Conservation (phyloP, 2,113 vertebrate species). For the Pogonocichla stellata region DNA sequence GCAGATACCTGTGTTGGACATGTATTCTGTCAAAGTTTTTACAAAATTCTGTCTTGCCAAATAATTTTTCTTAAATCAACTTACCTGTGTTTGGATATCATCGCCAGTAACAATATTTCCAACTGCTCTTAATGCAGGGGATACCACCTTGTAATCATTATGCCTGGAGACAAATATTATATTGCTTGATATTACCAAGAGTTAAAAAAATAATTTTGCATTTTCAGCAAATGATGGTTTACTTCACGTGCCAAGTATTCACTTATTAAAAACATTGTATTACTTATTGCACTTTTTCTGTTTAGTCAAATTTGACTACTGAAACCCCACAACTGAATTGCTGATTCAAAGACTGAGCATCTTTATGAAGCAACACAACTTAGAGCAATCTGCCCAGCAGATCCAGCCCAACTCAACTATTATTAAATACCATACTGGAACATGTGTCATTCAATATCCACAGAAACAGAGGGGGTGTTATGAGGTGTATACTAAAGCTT, state of each 20-base stretch:
- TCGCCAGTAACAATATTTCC: conserved; percentile 93
- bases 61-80: background rate
- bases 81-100: conserved; percentile 93
- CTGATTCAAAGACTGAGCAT: background rate
- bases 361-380: background rate
- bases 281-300: background rate
- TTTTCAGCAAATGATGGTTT: background rate
- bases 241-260: background rate
- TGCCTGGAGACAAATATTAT: conserved; percentile 78
- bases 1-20: background rate
- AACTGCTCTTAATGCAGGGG: conserved; percentile 88
- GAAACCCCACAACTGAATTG: background rate
- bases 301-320: background rate
- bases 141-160: conserved; percentile 91
- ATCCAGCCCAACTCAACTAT: background rate
- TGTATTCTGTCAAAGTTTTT: background rate
- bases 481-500: background rate
- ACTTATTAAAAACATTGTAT: background rate
- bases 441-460: background rate
- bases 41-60: background rate
- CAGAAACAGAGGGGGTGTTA: background rate
- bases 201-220: background rate
- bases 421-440: background rate
- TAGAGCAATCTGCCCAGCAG: background rate
- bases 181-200: background rate